Evolutionary conservation across 2,113 vertebrate species (phyloP), one percentile per base, ranked within the genome.

Genomic region (Reinhardtius hippoglossoides): DNA sequence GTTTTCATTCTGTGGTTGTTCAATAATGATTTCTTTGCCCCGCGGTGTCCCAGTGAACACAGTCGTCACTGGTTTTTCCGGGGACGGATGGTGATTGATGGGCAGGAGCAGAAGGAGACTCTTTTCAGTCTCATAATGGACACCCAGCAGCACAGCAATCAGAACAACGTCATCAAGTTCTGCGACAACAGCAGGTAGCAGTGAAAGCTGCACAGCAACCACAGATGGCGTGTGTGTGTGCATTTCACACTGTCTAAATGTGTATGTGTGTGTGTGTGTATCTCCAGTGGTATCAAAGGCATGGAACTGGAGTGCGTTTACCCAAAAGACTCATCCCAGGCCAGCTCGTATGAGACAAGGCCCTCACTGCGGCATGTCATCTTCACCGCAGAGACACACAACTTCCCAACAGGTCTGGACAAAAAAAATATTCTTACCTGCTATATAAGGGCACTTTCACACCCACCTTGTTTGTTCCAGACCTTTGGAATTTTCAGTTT

Each of bases 1-100:
- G 15, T 18, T 54, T 48, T 23, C 4, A 1, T 21, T 20, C 4
- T 15, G 9, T 15, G 9, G 2, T 16, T 48, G 3, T 40, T 59
- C 13, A 56, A 0, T 16, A 2, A 67, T 15, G 8, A 27, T 52
- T 3, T 54, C 1, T 68, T 7, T 72, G n/a, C 3, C 10, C 26
- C 1, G n/a, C 2, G 40, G 31, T 21, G 7, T 27, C 48, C 20
- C 91, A 98, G 97, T 0, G 97, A 98, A 81, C 97, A 98, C 93
- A 98, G 97, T 69, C 96, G 97, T 15, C 97, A 98, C 75, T 98
- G 97, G 97, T 98, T 98, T 93, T 98, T 98, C 87, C 95, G 96
- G 18, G 97, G 97, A 0, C 92, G 81, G 9, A 94, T 98, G 87
- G 42, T 93, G 40, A 80, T 98, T 13, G 95, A 97, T 0, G 96